Conservation (phyloP, 1,140 invertebrate genomes). For the Hormaphis cornu region DNA sequence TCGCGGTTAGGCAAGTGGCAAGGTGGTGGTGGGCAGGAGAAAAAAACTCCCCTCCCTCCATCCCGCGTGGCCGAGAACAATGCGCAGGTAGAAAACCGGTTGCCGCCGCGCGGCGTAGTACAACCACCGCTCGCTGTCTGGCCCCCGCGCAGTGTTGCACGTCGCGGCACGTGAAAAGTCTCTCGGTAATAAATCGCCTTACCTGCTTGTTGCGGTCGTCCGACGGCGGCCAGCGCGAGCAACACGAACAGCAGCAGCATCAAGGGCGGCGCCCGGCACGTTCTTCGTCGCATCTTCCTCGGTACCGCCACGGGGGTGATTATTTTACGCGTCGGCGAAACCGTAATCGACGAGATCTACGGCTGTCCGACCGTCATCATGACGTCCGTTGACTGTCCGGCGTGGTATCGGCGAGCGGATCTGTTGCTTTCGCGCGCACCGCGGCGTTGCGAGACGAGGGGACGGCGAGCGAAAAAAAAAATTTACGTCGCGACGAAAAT, state of each 20-base stretch:
- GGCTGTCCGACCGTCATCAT: not conserved
- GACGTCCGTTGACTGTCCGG: too few relatives aligned
- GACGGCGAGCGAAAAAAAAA: not conserved
- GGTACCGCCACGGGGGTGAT: too few relatives aligned
- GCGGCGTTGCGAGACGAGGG: not conserved
- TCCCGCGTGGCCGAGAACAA: not conserved
- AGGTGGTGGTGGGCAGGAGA: not conserved
- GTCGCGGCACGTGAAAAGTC: conserved; percentile 1
- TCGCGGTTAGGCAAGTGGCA: not conserved
- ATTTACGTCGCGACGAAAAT: not conserved
- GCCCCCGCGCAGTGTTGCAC: not conserved
- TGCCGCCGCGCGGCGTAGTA: too few relatives aligned
- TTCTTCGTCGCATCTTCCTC: too few relatives aligned
- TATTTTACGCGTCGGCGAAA: too few relatives aligned
- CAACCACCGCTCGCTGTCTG: too few relatives aligned
- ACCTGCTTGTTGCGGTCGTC: not conserved
- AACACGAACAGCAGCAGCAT: not conserved
- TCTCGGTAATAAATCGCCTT: not conserved
- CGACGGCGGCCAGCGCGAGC: not conserved
- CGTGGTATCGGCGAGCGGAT: too few relatives aligned
- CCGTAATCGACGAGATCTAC: not conserved
- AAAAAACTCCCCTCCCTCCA: not conserved
- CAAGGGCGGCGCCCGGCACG: not conserved
- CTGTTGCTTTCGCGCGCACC: too few relatives aligned
- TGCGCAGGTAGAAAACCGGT: conserved; percentile 13